Evolutionary conservation across 2,113 vertebrate genomes (phyloP).

Genomic region (Orthonyx spaldingii): DNA sequence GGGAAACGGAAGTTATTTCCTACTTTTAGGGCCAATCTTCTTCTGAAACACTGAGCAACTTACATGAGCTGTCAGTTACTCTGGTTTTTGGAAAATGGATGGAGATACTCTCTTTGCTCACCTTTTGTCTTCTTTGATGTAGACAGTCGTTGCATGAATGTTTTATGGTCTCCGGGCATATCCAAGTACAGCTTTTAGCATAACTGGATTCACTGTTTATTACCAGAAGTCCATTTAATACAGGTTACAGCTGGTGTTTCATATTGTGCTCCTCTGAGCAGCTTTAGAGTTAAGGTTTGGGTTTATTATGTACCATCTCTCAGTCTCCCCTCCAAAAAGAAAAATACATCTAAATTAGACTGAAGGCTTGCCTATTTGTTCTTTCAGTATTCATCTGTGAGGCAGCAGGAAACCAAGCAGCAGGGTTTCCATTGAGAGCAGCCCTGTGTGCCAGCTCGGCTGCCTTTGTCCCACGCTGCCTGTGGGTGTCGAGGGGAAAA

Average conservation of each 20-base stretch:
- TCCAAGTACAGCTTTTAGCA: not conserved
- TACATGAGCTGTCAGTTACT: not conserved
- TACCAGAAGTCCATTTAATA: not conserved
- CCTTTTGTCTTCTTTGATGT: not conserved
- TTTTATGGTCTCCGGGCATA: not conserved
- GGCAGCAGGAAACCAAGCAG: constrained; percentile 47
- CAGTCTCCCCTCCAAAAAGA: not conserved
- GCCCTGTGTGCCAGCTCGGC: not conserved
- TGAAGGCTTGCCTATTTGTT: not conserved
- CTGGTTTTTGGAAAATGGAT: not conserved
- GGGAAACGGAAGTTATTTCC: not conserved
- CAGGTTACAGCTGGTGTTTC: not conserved
- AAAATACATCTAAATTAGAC: not conserved
- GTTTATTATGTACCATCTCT: not conserved
- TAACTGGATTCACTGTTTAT: not conserved
- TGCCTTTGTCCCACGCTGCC: not conserved
- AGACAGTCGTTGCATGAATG: not conserved
- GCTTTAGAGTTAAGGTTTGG: not conserved
- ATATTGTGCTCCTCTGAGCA: not conserved
- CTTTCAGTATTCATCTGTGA: constrained; percentile 10
- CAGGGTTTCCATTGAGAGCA: not conserved
- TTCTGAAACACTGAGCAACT: not conserved
- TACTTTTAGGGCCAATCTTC: not conserved
- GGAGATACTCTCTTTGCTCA: not conserved
- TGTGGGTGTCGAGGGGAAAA: not conserved